Evolutionary conservation across 1,140 invertebrate genomes (phyloP).

Genomic region (Macrobrachium rosenbergii): DNA sequence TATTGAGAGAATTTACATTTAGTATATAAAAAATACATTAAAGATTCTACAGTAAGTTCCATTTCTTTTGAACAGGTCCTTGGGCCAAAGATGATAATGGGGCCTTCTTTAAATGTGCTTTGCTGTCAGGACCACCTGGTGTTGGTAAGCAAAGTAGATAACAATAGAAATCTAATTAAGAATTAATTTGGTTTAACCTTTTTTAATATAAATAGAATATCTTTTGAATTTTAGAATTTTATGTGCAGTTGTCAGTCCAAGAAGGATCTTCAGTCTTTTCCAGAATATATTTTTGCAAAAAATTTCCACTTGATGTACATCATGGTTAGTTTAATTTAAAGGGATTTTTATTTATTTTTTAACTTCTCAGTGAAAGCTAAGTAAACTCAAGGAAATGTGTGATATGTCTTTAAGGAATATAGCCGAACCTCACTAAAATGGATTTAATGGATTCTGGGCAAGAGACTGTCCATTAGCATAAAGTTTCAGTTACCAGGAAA

Average conservation of each 20-base stretch:
- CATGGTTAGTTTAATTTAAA: not conserved
- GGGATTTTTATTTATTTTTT: not conserved
- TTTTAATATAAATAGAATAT: not conserved
- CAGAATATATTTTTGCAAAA: not conserved
- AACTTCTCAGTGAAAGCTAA: too few species aligned
- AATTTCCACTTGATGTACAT: not conserved
- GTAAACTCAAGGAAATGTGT: too few species aligned
- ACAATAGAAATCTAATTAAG: slow-evolving; percentile 71
- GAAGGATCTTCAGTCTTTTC: not conserved
- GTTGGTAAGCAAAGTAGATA: slow-evolving; percentile 78
- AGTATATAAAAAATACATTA: not conserved
- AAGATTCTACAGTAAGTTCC: not conserved
- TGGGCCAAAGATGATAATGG: slow-evolving; percentile 83
- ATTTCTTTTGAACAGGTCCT: slow-evolving; percentile 70
- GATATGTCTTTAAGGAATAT: too few species aligned
- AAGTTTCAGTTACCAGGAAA: too few species aligned
- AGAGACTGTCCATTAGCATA: too few species aligned
- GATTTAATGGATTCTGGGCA: too few species aligned
- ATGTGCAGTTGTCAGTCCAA: not conserved
- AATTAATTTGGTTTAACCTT: not conserved
- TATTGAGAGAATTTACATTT: too few species aligned
- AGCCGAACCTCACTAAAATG: too few species aligned
- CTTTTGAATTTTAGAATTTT: slow-evolving; percentile 1
- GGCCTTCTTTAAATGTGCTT: slow-evolving; percentile 89
- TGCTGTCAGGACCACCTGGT: slow-evolving; percentile 96